Conservation (phyloP, 2,888 invertebrate species). For the Drosophila recens region DNA sequence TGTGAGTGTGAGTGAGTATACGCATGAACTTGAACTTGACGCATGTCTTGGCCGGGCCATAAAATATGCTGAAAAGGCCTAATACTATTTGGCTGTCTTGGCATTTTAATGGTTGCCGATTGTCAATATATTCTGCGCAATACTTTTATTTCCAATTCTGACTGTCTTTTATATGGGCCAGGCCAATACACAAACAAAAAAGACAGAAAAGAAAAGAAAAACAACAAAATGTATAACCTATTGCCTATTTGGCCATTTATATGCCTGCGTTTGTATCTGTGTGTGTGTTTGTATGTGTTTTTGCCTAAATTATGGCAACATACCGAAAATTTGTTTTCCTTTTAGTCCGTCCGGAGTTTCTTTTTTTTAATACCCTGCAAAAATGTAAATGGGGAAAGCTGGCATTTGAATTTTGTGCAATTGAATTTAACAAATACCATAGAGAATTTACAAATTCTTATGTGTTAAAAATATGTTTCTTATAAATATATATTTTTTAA, state of each 20-base stretch:
- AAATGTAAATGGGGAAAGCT: not conserved
- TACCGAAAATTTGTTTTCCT: conserved; percentile 67
- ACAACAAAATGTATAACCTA: conserved; percentile 37
- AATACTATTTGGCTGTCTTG: conserved; percentile 51
- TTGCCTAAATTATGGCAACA: conserved; percentile 68
- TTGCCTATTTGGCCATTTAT: conserved; percentile 36
- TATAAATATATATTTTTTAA: not conserved
- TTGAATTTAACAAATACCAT: not conserved
- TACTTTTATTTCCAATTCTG: conserved; percentile 50
- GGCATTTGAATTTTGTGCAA: not conserved
- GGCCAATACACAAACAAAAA: conserved; percentile 29
- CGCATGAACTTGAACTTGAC: conserved; percentile 77
- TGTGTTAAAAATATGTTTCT: not conserved
- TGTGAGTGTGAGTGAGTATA: not conserved
- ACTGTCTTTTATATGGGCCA: conserved; percentile 37
- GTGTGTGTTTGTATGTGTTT: conserved; percentile 20
- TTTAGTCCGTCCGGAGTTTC: conserved; percentile 20
- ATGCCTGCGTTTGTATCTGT: not conserved
- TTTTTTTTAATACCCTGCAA: conserved; percentile 5
- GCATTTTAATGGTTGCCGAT: conserved; percentile 71
- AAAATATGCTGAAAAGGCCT: conserved; percentile 46
- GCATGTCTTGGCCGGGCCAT: conserved; percentile 48
- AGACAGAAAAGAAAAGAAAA: conserved; percentile 17
- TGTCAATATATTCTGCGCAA: conserved; percentile 67
- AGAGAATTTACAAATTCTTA: not conserved